Evolutionary conservation across 2,113 vertebrate species (phyloP).

Genomic region (Climacteris rufus): DNA sequence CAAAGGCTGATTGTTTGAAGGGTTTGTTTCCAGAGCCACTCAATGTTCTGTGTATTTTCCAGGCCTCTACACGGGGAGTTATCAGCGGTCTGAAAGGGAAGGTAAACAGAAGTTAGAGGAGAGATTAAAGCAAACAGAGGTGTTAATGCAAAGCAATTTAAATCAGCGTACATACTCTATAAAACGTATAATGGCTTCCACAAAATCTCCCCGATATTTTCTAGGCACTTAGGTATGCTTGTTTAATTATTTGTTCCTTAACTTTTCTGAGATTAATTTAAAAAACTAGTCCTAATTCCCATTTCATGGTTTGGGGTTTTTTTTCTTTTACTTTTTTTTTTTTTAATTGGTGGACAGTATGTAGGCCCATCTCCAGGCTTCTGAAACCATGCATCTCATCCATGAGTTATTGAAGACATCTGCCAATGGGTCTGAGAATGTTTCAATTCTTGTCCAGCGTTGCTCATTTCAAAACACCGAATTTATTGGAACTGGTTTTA

Average conservation of each 20-base stretch:
- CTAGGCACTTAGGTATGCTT: neutral
- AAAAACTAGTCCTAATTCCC: neutral
- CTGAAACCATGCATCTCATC: neutral
- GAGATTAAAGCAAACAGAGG: neutral
- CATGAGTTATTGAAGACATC: neutral
- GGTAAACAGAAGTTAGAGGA: neutral
- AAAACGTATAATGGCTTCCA: neutral
- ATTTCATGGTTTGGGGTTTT: neutral
- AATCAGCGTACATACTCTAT: neutral
- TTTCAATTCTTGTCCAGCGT: neutral
- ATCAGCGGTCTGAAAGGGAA: fast-evolving
- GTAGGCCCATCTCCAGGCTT: neutral
- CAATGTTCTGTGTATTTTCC: neutral
- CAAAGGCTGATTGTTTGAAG: fast-evolving
- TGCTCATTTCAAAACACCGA: neutral
- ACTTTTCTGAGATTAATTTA: neutral
- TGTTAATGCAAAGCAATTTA: neutral
- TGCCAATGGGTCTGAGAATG: neutral
- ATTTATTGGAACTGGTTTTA: neutral
- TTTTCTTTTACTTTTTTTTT: neutral
- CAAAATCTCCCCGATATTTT: neutral
- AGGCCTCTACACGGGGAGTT: neutral
- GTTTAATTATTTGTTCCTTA: neutral
- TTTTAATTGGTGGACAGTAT: neutral
- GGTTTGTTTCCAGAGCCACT: neutral